These are phyloP conservation scores for Euura lappo DNA, from an alignment of 1,140 invertebrate genomes.

Conservation along the genomic window DNA sequence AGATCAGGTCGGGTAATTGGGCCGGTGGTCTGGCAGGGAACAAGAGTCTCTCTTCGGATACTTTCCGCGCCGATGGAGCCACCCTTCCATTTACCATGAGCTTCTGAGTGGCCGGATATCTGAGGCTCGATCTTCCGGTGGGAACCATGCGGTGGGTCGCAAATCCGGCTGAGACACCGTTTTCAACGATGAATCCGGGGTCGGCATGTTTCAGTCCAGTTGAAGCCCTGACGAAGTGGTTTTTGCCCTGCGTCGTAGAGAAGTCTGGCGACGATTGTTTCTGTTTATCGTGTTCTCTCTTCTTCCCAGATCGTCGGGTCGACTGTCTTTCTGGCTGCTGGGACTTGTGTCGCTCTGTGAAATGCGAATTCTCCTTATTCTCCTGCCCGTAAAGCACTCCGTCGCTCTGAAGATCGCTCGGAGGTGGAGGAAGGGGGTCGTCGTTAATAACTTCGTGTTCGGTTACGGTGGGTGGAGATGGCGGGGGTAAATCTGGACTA, in stretches of 20 bases:
- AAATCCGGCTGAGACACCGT: constrained; percentile 44
- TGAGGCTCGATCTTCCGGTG: constrained; percentile 52
- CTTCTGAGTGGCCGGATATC: constrained; percentile 57
- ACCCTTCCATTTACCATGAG: constrained; percentile 60
- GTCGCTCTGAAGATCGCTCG: constrained; percentile 62
- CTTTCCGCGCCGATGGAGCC: constrained; percentile 45
- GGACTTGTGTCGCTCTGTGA: constrained; percentile 9
- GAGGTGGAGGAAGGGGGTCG: constrained; percentile 77
- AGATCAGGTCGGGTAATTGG: constrained; percentile 48
- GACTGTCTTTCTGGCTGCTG: constrained; percentile 41
- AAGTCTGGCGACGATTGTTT: constrained; percentile 38
- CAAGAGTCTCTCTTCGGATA: constrained; percentile 35
- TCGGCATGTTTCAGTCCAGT: constrained; percentile 32
- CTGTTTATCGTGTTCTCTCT: constrained; percentile 36
- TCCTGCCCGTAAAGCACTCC: constrained; percentile 36
- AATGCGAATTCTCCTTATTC: constrained; percentile 35
- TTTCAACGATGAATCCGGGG: constrained; percentile 39
- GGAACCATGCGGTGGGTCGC: constrained; percentile 45
- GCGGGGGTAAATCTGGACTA: constrained; percentile 75
- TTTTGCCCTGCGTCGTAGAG: constrained; percentile 32
- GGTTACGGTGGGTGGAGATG: constrained; percentile 67
- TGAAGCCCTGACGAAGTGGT: constrained; percentile 34
- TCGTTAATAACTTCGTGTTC: constrained; percentile 68
- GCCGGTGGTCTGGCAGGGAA: constrained; percentile 36
- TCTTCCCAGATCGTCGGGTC: constrained; percentile 35